A percentile compares a stretch with the other conserved stretches of the same genome.
phyloP scores from a whole-genome alignment of 2,888 invertebrate genomes.

The Lumbricus terrestris region DNA sequence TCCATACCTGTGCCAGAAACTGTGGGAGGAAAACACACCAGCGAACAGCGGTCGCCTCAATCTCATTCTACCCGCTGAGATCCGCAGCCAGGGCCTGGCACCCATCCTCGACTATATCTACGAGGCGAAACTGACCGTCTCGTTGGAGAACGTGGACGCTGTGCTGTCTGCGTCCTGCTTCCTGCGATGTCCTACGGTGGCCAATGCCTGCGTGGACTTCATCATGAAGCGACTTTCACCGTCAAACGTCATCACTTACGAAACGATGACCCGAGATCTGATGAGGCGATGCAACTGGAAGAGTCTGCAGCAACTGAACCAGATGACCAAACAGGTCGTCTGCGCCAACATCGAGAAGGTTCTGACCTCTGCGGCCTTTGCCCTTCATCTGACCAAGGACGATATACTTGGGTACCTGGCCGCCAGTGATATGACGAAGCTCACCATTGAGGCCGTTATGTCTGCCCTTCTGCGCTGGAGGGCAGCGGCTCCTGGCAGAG shows the following conservation, averaged over 20 bases:
- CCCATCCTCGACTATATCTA: not conserved
- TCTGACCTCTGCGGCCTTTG: not conserved
- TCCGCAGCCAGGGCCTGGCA: not conserved
- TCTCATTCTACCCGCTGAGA: not conserved
- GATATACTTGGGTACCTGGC: not conserved
- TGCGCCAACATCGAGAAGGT: conserved; percentile 3
- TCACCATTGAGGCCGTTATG: not conserved
- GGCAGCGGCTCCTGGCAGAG: not conserved
- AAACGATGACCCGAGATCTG: not conserved
- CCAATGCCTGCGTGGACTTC: not conserved
- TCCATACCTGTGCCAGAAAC: not conserved
- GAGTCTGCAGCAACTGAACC: not conserved
- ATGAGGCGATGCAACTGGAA: not conserved
- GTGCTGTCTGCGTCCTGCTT: not conserved
- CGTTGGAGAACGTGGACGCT: not conserved
- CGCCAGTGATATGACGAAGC: not conserved
- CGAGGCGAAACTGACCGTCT: not conserved
- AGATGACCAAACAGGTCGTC: not conserved
- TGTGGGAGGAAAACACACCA: not conserved
- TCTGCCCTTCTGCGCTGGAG: conserved; percentile 3
- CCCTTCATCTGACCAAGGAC: not conserved
- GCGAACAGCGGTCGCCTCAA: not conserved
- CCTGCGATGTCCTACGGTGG: not conserved
- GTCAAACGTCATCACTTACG: not conserved
- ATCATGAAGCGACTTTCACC: not conserved